phyloP scores from a whole-genome alignment of 64 coral and sea anemone species.

The Acropora yongei region DNA sequence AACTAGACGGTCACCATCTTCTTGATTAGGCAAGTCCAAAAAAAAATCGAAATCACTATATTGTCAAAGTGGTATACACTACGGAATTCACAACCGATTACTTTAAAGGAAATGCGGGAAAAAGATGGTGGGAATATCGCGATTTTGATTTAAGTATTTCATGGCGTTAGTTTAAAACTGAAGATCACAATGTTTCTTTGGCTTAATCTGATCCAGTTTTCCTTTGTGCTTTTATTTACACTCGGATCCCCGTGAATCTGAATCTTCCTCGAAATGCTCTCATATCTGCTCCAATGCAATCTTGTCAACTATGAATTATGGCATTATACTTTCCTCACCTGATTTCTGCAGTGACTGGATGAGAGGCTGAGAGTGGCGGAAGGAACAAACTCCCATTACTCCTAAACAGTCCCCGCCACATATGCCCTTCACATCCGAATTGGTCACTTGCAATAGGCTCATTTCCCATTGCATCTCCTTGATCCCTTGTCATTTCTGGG shows the following conservation, averaged over 20 bases:
- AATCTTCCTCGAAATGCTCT: neutral
- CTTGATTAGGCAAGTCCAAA: neutral
- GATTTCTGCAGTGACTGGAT: neutral
- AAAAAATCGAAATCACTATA: too few species aligned
- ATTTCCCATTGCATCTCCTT: too few species aligned
- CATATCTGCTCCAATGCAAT: neutral
- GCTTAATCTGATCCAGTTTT: neutral
- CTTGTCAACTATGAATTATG: neutral
- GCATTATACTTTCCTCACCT: neutral
- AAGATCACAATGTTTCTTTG: too few species aligned
- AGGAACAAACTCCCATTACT: neutral
- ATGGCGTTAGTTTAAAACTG: too few species aligned
- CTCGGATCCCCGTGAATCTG: neutral
- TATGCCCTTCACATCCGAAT: neutral
- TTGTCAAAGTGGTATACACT: too few species aligned
- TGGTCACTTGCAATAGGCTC: neutral
- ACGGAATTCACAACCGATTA: too few species aligned
- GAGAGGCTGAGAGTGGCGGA: neutral
- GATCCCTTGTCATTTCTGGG: too few species aligned
- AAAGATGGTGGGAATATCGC: too few species aligned
- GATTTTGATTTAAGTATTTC: too few species aligned
- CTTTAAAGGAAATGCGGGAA: too few species aligned
- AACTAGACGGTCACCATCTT: neutral
- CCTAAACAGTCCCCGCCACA: neutral
- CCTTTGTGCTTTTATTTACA: neutral